Base-by-base conservation (phyloP, 2,888 invertebrate genomes). In the Leucophenga montana region DNA sequence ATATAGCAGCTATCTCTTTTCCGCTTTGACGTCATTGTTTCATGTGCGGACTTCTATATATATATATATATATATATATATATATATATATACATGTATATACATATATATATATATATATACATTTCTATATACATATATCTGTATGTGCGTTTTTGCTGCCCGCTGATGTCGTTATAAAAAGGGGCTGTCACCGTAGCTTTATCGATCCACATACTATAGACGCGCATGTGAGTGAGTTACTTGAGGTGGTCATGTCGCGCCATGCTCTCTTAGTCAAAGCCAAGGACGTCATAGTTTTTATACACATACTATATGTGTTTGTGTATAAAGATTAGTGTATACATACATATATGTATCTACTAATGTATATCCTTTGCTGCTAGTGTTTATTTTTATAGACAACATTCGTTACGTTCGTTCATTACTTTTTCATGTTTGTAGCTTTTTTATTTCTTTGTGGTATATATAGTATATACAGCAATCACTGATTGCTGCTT, bases 11-110 rank as follows among this genome's bases (percentile, higher is more conserved):
- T 68, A 68, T 82, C 79, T 72, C 77, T 71, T 78, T 85, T 77
- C 73, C 78, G 73, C 80, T 78, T 85, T 85, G 85, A 85, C 85
- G 85, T 85, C 85, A 85, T 78, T 76, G 73, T 74, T 69, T 72
- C 73, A 72, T 72, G 27, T 27, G 27, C 27, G 27, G 27, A 3
- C 9, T 39, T 1, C 9, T 39, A 39, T 39, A 8, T 39, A 39
- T 8, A n/a, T n/a, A n/a, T 39, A 8, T 39, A 39, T 39, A 39
- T 11, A 39, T 8, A 8, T 39, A 39, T 8, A 39, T 39, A 65
- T 67, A 27, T 13, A n/a, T 48, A 9, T 16, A 3, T 68, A 39
- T 20, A 48, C 18, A 65, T 39, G 11, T 39, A 39, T 39, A 39
- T 11, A 39, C 39, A 8, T 39, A 39, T 8, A 39, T 39, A 65